phyloP scores from a whole-genome alignment of 2,888 invertebrate genomes.

The Spatulosminthurus flaviceps region DNA sequence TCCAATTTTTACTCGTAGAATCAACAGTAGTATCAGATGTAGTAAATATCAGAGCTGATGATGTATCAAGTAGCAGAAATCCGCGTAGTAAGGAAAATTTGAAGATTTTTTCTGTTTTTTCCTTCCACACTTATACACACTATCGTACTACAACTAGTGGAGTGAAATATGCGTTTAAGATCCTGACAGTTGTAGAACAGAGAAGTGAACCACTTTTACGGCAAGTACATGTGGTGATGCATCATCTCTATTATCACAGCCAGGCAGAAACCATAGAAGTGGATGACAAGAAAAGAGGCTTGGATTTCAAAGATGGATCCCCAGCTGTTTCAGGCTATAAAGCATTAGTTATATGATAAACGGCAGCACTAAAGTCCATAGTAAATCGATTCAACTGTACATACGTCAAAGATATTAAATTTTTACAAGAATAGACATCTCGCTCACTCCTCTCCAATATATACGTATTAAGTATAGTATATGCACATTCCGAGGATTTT shows the following conservation, averaged over 20 bases:
- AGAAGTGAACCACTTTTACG: neutral
- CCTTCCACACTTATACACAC: too few relatives aligned
- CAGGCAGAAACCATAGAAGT: neutral
- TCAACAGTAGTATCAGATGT: too few relatives aligned
- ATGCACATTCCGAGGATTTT: constrained; percentile 12
- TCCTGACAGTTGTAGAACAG: too few relatives aligned
- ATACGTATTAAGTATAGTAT: neutral
- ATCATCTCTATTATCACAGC: constrained; percentile 2
- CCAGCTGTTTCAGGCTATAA: constrained; percentile 14
- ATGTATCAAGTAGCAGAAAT: too few relatives aligned
- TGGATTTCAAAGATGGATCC: neutral
- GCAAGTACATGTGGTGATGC: neutral
- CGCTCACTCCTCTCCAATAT: neutral
- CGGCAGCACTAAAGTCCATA: constrained; percentile 1
- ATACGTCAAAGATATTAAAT: neutral
- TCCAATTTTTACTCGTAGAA: neutral
- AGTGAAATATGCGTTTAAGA: too few relatives aligned
- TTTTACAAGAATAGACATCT: neutral
- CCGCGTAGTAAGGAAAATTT: too few relatives aligned
- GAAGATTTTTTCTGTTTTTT: too few relatives aligned
- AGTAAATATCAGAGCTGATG: too few relatives aligned
- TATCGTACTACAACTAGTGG: too few relatives aligned
- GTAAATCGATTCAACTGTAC: constrained; percentile 5
- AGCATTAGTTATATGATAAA: neutral
- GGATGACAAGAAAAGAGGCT: constrained; percentile 1